phyloP scores from a whole-genome alignment of 2,797 vertebrate genomes.

The Cynopterus sphinx region DNA sequence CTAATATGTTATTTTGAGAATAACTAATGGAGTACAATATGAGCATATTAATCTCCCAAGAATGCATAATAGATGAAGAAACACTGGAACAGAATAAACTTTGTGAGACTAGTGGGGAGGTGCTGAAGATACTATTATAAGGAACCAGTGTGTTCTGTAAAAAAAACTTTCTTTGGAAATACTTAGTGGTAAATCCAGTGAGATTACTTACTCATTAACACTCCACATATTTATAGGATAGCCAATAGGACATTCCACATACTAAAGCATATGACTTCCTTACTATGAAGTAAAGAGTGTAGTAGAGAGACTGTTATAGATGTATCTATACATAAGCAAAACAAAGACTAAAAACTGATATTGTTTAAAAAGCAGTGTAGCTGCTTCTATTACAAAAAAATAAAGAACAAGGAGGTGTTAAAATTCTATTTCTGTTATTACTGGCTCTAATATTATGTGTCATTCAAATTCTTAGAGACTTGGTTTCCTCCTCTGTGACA shows the following conservation, averaged over 20 bases:
- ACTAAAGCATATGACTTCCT: background rate
- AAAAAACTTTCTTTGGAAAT: slow-evolving; percentile 35
- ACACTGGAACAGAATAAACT: slow-evolving; percentile 13
- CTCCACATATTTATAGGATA: background rate
- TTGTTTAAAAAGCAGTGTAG: slow-evolving; percentile 1
- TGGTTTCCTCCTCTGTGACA: background rate
- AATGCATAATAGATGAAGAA: slow-evolving; percentile 1
- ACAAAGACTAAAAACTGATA: slow-evolving; percentile 21
- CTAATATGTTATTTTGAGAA: slow-evolving; percentile 27
- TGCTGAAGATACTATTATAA: background rate
- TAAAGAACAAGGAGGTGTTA: background rate
- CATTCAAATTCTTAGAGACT: slow-evolving; percentile 1
- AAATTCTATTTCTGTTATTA: slow-evolving; percentile 19
- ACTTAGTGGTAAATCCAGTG: background rate
- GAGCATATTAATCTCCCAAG: background rate
- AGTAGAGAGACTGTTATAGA: background rate
- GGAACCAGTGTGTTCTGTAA: background rate
- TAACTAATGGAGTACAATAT: background rate
- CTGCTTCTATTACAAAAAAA: background rate
- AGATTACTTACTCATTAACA: slow-evolving; percentile 1
- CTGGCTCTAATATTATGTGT: background rate
- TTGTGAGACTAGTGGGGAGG: background rate
- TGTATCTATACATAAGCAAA: background rate
- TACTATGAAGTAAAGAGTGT: background rate
- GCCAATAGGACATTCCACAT: background rate